phyloP scores from a whole-genome alignment of 2,888 invertebrate species.

The Melolontha melolontha region DNA sequence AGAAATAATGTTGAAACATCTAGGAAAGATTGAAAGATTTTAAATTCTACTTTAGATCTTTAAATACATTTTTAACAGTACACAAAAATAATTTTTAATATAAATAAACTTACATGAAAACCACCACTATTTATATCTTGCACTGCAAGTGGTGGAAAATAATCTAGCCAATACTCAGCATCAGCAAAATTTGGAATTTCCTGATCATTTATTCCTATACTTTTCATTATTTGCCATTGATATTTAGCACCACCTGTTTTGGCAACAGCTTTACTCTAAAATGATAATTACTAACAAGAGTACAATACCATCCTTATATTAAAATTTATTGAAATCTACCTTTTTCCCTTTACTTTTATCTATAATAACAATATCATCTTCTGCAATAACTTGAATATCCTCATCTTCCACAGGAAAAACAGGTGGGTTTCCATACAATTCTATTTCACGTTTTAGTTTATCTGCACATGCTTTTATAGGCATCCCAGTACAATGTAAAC shows the following conservation, averaged over 20 bases:
- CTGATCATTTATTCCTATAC: conserved; percentile 88
- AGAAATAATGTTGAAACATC: too few species aligned
- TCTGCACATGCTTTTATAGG: conserved; percentile 99
- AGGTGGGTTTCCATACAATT: conserved; percentile 92
- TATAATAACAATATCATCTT: conserved; percentile 72
- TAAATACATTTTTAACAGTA: too few species aligned
- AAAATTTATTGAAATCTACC: conserved; percentile 58
- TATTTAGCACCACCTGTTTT: conserved; percentile 91
- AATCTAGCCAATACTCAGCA: conserved; percentile 93
- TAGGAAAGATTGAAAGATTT: too few species aligned
- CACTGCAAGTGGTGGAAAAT: conserved; percentile 93
- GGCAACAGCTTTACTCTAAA: conserved; percentile 93
- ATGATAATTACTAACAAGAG: background rate
- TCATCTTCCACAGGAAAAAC: conserved; percentile 79
- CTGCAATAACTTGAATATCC: conserved; percentile 66
- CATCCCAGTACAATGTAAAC: conserved; percentile 99
- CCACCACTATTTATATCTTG: conserved; percentile 91
- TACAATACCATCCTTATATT: background rate
- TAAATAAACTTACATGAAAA: conserved; percentile 77
- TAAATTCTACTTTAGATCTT: too few species aligned
- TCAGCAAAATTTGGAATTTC: conserved; percentile 94
- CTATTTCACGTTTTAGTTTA: conserved; percentile 94
- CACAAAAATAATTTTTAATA: too few species aligned
- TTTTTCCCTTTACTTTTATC: conserved; percentile 95
- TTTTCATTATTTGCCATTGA: conserved; percentile 99